These are phyloP conservation scores for Macroramphosus scolopax DNA, from an alignment of 2,797 vertebrate genomes.

Conservation along the genomic window DNA sequence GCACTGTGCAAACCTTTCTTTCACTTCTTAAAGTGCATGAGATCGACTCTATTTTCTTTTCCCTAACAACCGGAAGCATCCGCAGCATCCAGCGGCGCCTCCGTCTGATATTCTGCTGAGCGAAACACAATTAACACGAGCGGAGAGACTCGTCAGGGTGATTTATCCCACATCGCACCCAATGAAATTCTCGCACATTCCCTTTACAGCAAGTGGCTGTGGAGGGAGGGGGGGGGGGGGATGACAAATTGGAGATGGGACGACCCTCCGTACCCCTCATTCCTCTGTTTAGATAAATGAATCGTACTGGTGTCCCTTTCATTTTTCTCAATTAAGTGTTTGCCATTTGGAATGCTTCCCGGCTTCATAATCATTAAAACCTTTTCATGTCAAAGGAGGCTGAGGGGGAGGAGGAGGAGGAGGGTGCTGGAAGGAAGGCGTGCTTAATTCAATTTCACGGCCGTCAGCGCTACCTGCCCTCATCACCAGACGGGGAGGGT, in stretches of 20 bases:
- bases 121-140: slow-evolving; percentile 70
- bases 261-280: slow-evolving; percentile 31
- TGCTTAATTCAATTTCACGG: slow-evolving; percentile 70
- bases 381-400: slow-evolving; percentile 58
- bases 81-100: too few relatives aligned
- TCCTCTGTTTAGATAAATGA: slow-evolving; percentile 69
- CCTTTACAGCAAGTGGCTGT: slow-evolving; percentile 44
- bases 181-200: slow-evolving; percentile 71
- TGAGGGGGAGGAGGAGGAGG: slow-evolving; percentile 29
- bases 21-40: too few relatives aligned
- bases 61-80: slow-evolving; percentile 33
- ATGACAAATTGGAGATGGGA: slow-evolving; percentile 43
- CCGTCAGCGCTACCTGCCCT: slow-evolving; percentile 55
- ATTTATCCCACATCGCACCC: slow-evolving; percentile 67
- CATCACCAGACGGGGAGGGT: slow-evolving; percentile 48
- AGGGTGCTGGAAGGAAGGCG: slow-evolving; percentile 18
- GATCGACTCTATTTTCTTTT: too few relatives aligned
- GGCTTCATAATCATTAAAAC: slow-evolving; percentile 73
- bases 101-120: too few relatives aligned
- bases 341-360: slow-evolving; percentile 68
- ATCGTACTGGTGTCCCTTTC: slow-evolving; percentile 52
- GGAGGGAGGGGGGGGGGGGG: slow-evolving; percentile 16
- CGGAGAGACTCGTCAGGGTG: slow-evolving; percentile 68
- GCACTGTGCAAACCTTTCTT: too few relatives aligned
- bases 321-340: slow-evolving; percentile 78